Evolutionary conservation across 2,113 vertebrate species (phyloP).

Genomic region (Origma solitaria): DNA sequence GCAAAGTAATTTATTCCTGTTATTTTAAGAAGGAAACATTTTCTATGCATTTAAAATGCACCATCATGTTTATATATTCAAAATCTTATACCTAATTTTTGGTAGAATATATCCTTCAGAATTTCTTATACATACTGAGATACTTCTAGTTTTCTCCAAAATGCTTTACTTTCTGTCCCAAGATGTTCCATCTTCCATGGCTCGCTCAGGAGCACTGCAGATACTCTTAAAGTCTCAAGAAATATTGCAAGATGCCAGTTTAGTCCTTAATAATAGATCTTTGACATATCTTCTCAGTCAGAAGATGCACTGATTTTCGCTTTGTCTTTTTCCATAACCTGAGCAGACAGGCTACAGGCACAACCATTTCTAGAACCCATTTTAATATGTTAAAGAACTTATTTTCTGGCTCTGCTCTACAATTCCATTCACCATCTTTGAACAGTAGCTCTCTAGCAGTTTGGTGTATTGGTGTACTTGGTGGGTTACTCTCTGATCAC

Average conservation of each 20-base stretch:
- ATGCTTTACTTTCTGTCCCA: neutral
- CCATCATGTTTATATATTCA: neutral
- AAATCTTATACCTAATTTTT: neutral
- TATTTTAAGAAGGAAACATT: neutral
- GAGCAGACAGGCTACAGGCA: neutral
- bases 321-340: neutral
- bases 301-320: neutral
- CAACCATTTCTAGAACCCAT: neutral
- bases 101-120: neutral
- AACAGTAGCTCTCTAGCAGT: neutral
- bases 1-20: neutral
- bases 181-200: neutral
- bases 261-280: neutral
- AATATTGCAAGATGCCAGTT: neutral
- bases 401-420: neutral
- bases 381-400: neutral
- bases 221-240: neutral
- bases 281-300: neutral
- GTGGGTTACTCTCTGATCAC: neutral
- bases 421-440: neutral
- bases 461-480: fast-evolving
- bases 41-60: neutral
- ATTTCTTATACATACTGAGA: neutral
- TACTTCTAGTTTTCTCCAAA: neutral
- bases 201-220: neutral